These are phyloP conservation scores for Tenualosa thibaudeaui DNA, from an alignment of 2,797 vertebrate genomes.

Conservation along the genomic window DNA sequence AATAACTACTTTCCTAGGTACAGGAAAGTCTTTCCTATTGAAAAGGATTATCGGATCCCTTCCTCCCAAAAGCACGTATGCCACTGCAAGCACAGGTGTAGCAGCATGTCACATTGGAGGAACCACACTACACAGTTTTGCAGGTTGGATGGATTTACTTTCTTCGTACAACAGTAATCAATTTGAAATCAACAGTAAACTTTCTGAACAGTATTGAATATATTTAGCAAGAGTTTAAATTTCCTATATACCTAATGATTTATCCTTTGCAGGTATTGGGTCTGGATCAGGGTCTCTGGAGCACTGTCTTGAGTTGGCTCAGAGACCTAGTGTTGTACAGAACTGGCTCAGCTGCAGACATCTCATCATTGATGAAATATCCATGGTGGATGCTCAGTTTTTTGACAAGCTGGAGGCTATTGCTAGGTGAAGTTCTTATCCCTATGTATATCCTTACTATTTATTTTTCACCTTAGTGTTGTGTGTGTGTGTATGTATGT, in stretches of 20 bases:
- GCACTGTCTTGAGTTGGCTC: conserved; percentile 91
- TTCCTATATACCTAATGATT: too few relatives aligned
- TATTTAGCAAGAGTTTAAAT: not conserved
- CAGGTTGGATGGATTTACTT: conserved; percentile 72
- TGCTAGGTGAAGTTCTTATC: conserved; percentile 79
- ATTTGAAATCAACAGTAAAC: not conserved
- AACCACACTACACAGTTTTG: conserved; percentile 90
- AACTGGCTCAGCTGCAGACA: conserved; percentile 90
- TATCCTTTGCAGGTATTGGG: conserved; percentile 80
- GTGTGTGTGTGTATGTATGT: too few relatives aligned
- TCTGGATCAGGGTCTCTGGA: conserved; percentile 86
- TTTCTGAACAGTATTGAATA: not conserved
- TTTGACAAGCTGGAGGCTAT: conserved; percentile 94
- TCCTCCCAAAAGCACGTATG: conserved; percentile 89
- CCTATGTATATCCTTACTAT: too few relatives aligned
- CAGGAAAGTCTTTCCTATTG: conserved; percentile 93
- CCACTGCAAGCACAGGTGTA: conserved; percentile 94
- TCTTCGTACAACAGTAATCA: not conserved
- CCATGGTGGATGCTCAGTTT: conserved; percentile 94
- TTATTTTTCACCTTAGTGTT: too few relatives aligned
- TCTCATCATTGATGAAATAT: conserved; percentile 93
- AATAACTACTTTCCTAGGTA: conserved; percentile 71
- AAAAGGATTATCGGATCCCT: conserved; percentile 92
- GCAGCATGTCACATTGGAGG: conserved; percentile 95
- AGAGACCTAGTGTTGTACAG: conserved; percentile 83